Evolutionary conservation across 2,888 invertebrate species (phyloP).

Genomic region (Lumbricus terrestris): DNA sequence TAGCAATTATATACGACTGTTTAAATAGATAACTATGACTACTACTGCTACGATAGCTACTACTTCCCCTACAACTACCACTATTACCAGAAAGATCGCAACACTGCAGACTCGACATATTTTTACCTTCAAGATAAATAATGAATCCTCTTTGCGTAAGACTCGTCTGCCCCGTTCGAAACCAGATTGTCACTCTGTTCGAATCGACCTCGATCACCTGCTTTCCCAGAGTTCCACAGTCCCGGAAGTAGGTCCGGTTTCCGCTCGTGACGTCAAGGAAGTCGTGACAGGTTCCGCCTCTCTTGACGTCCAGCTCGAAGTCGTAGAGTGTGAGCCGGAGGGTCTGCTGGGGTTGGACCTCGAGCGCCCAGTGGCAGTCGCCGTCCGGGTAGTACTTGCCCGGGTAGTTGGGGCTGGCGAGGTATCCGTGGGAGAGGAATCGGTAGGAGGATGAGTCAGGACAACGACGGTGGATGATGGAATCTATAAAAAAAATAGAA

Average conservation of each 20-base stretch:
- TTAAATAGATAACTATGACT: too few species aligned
- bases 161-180: slow-evolving; percentile 34
- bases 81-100: neutral
- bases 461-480: neutral
- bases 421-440: slow-evolving; percentile 31
- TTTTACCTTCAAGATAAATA: slow-evolving; percentile 37
- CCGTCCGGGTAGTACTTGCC: slow-evolving; percentile 38
- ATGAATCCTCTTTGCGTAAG: slow-evolving; percentile 39
- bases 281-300: slow-evolving; percentile 36
- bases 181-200: slow-evolving; percentile 28
- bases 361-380: slow-evolving; percentile 35
- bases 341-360: slow-evolving; percentile 33
- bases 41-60: too few species aligned
- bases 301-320: slow-evolving; percentile 41
- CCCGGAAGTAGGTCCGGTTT: slow-evolving; percentile 33
- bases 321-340: slow-evolving; percentile 35
- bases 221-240: slow-evolving; percentile 39
- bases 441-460: neutral
- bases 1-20: too few species aligned
- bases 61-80: too few species aligned
- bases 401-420: slow-evolving; percentile 41
- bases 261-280: slow-evolving; percentile 31
- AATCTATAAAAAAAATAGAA: neutral
- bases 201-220: slow-evolving; percentile 28
- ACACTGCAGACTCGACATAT: neutral